Evolutionary conservation across 2,797 vertebrate genomes (phyloP).

Genomic region (Antrozous pallidus): DNA sequence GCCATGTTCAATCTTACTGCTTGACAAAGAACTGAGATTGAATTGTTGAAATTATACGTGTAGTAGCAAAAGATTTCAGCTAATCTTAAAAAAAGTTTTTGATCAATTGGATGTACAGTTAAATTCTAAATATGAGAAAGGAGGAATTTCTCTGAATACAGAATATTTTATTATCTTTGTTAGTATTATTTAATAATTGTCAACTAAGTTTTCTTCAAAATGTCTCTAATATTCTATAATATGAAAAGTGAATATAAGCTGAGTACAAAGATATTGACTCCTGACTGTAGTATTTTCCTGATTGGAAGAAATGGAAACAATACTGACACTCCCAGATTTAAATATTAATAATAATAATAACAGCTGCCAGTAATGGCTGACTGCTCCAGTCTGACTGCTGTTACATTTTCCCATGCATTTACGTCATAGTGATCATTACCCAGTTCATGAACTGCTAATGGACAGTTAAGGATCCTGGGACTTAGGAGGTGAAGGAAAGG

Average conservation of each 20-base stretch:
- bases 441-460: neutral
- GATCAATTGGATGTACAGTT: neutral
- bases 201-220: neutral
- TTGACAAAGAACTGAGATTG: neutral
- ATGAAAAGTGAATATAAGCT: neutral
- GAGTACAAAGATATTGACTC: neutral
- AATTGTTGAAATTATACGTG: neutral
- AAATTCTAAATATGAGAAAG: neutral
- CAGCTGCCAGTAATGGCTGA: neutral
- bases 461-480: neutral
- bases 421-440: neutral
- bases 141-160: neutral
- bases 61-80: neutral
- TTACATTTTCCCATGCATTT: neutral
- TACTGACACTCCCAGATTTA: neutral
- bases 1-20: neutral
- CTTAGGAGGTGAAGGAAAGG: neutral
- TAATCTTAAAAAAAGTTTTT: constrained; percentile 3
- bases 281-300: neutral
- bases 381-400: neutral
- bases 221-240: neutral
- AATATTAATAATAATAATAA: neutral
- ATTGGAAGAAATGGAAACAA: neutral
- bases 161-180: neutral
- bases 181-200: neutral